Conservation (phyloP, 2,888 invertebrate genomes). For the Synergus gifuensis region DNA sequence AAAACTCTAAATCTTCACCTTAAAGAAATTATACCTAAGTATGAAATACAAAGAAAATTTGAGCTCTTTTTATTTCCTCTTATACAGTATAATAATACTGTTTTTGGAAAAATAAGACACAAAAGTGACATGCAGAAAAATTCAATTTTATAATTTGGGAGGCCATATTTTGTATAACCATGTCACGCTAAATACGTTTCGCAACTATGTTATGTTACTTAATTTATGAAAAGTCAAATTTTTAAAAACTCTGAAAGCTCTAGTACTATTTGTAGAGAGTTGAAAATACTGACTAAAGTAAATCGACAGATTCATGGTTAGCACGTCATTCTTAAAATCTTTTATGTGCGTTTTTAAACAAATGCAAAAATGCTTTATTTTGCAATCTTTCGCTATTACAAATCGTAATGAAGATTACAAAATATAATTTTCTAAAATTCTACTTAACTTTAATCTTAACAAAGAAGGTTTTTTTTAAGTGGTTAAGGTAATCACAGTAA, state of each 20-base stretch:
- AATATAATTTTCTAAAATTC: background rate
- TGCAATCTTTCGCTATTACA: background rate
- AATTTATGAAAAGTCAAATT: background rate
- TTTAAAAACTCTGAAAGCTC: background rate
- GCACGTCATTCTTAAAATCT: background rate
- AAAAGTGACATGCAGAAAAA: conserved; percentile 32
- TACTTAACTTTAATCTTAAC: background rate
- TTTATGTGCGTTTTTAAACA: conserved; percentile 12
- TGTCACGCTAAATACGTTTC: conserved; percentile 13
- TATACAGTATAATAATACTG: conserved; percentile 3
- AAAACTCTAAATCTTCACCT: conserved; percentile 15
- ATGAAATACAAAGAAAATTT: conserved; percentile 12
- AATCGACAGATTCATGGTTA: background rate
- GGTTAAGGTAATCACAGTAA: background rate
- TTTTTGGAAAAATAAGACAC: conserved; percentile 27
- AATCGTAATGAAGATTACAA: background rate
- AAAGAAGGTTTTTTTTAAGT: background rate
- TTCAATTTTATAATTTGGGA: background rate
- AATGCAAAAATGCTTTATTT: conserved; percentile 18
- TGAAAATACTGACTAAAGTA: background rate
- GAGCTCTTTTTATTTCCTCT: conserved; percentile 18
- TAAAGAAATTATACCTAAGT: conserved; percentile 13
- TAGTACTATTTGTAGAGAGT: conserved; percentile 4
- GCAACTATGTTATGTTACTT: background rate
- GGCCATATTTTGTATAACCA: conserved; percentile 3